Conservation (phyloP, 2,113 vertebrate species). For the Prionailurus bengalensis region DNA sequence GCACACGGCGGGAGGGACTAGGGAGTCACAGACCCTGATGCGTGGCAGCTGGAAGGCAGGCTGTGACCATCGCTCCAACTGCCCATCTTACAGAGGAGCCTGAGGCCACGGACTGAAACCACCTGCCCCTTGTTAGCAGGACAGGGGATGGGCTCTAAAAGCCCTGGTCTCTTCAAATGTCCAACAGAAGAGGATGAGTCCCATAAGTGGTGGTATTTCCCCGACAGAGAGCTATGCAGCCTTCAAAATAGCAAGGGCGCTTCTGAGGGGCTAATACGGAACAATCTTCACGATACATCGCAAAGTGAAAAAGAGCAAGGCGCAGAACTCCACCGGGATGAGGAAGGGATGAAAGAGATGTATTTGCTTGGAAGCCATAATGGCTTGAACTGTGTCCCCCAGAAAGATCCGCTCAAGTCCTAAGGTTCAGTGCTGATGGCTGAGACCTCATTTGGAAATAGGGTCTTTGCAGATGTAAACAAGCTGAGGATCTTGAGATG, state of each 20-base stretch:
- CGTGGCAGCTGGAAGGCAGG: not conserved
- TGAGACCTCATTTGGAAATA: not conserved
- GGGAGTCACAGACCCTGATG: fast-evolving
- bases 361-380: not conserved
- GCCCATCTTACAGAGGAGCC: not conserved
- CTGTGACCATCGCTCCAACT: no score
- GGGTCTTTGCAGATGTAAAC: not conserved
- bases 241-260: fast-evolving
- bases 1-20: not conserved
- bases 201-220: no score
- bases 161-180: not conserved
- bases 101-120: fast-evolving
- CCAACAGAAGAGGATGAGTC: fast-evolving
- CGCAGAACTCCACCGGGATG: no score
- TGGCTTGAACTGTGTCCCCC: not conserved
- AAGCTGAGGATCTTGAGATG: not conserved
- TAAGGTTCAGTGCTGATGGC: not conserved
- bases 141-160: fast-evolving
- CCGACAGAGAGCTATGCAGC: not conserved
- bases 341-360: no score
- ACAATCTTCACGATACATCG: not conserved
- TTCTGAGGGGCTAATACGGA: not conserved
- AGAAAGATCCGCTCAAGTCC: not conserved
- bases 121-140: not conserved
- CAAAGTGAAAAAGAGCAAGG: not conserved